These are phyloP conservation scores for Butastur rufipennis DNA, from an alignment of 2,113 vertebrate genomes.

Conservation along the genomic window DNA sequence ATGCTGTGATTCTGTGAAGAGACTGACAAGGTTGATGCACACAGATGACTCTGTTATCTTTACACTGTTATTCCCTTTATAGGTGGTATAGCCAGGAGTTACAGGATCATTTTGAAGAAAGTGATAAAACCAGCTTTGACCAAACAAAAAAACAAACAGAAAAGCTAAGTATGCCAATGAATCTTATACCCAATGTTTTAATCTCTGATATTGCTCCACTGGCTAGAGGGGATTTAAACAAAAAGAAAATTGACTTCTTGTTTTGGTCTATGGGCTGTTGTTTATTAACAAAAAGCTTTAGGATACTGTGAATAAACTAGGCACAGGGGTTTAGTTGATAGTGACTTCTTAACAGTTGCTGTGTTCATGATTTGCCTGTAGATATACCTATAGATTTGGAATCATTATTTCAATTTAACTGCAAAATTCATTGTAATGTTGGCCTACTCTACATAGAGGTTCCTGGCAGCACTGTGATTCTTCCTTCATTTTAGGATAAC, in stretches of 20 bases:
- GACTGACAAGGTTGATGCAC: not conserved
- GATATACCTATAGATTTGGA: not conserved
- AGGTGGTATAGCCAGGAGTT: not conserved
- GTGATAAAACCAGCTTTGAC: not conserved
- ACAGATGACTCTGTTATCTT: not conserved
- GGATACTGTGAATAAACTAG: not conserved
- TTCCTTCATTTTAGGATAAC: not conserved
- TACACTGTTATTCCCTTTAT: not conserved
- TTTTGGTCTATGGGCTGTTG: not conserved
- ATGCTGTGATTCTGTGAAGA: not conserved
- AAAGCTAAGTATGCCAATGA: not conserved
- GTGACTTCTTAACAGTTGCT: not conserved
- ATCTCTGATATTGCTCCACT: not conserved
- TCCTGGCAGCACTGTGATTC: not conserved
- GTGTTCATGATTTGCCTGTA: not conserved
- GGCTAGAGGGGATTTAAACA: not conserved
- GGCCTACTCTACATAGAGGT: not conserved
- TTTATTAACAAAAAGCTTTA: not conserved
- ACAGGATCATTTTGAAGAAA: not conserved
- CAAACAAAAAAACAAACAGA: not conserved
- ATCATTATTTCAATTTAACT: not conserved
- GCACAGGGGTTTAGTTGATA: not conserved
- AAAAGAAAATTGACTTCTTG: not conserved
- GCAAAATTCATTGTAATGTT: not conserved
- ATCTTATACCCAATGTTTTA: not conserved